Evolutionary conservation across 1,140 invertebrate species (phyloP), one percentile per base, ranked within the genome.

Genomic region (Hyposmocoma kahamanoa): DNA sequence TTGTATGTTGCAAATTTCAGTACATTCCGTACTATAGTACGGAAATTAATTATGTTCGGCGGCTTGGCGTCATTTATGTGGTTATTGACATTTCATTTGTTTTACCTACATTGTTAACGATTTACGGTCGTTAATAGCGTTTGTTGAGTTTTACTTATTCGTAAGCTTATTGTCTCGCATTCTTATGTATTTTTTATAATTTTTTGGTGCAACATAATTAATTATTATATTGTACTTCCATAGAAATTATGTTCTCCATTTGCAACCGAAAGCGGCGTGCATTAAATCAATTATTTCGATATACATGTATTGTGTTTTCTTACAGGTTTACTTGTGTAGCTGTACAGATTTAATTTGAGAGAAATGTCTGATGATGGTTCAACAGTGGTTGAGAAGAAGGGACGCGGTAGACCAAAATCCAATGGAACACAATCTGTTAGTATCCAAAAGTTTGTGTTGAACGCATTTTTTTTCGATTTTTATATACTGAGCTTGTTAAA

Each of bases 311-410:
- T 28, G 11, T 28, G 6, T 28, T 11, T 6, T 11, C 11, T 28
- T 34, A 19, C 50, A 64, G 53, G 51, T 47, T 58, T 34, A 15
- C 47, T 38, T 47, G 15, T 28, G 32, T 47, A 56, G 51, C 20
- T 63, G 24, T 45, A 41, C 38, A 21, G 50, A 53, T 44, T 49
- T 36, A 45, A 57, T 36, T 53, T 60, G 28, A 39, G 48, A 55
- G 63, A 70, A 66, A 87, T 87, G 86, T 87, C 86, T 75, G 86
- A 87, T 72, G 86, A 87, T 68, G 86, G 86, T 19, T 84, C 82
- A 63, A 84, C 82, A 45, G 66, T 65, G 24, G 84, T 87, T 34
- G 86, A 87, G 69, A 87, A 87, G 73, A 87, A 87, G 59, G 86
- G 84, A 54, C 74, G 86, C 55, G 86, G 86, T 42, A 83, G 84